phyloP scores from a whole-genome alignment of 2,888 invertebrate genomes.

The Conus canariensis region DNA sequence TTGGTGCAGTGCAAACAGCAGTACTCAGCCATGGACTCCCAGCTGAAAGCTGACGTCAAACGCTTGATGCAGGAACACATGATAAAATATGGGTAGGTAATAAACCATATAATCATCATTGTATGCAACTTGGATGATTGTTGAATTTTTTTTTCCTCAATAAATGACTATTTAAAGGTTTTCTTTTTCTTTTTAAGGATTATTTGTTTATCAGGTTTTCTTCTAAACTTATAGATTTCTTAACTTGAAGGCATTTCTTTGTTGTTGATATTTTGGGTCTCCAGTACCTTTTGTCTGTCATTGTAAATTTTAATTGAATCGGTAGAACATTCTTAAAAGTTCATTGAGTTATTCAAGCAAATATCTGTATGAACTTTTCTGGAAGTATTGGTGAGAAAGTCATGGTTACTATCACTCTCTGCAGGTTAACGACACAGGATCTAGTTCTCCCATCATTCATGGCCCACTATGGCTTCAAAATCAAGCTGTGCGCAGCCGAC shows the following conservation, averaged over 20 bases:
- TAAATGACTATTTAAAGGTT: too few species aligned
- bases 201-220: too few species aligned
- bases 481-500: conserved; percentile 90
- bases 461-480: conserved; percentile 89
- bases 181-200: too few species aligned
- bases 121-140: not conserved
- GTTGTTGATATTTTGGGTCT: too few species aligned
- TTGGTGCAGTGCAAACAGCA: conserved; percentile 91
- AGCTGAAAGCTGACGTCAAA: conserved; percentile 85
- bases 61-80: conserved; percentile 82
- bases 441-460: conserved; percentile 84
- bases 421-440: conserved; percentile 72
- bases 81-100: conserved; percentile 77
- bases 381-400: not conserved
- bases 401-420: not conserved
- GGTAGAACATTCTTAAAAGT: too few species aligned
- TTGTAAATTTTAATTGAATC: too few species aligned
- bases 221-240: too few species aligned
- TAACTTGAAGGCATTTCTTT: too few species aligned
- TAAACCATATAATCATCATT: not conserved
- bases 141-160: too few species aligned
- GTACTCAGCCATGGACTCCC: conserved; percentile 92
- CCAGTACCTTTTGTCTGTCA: too few species aligned
- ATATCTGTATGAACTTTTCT: too few species aligned
- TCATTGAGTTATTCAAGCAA: too few species aligned